phyloP scores from a whole-genome alignment of 2,113 vertebrate species.

The Corvus cornix region DNA sequence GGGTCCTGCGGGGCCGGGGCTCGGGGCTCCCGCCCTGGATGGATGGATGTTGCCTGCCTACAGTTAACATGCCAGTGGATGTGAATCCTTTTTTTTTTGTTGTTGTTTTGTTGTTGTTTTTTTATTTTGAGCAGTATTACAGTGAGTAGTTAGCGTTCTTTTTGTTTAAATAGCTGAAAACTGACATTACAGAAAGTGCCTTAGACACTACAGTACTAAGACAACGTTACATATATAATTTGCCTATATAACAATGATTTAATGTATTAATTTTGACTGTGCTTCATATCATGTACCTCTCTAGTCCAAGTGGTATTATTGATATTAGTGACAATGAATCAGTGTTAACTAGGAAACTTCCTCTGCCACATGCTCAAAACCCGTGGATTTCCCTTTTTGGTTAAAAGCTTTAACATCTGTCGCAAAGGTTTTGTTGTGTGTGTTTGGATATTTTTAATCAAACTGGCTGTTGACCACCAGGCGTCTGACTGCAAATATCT shows the following conservation, averaged over 20 bases:
- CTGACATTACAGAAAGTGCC: conserved; percentile 92
- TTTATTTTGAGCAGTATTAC: conserved; percentile 73
- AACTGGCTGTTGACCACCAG: conserved; percentile 91
- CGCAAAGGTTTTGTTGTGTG: conserved; percentile 77
- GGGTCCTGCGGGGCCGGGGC: background rate
- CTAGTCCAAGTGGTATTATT: conserved; percentile 76
- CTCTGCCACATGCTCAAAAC: conserved; percentile 73
- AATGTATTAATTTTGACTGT: conserved; percentile 79
- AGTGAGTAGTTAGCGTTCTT: conserved; percentile 67
- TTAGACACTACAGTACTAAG: conserved; percentile 97
- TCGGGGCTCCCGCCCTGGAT: background rate
- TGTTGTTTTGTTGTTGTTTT: background rate
- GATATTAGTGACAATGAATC: conserved; percentile 79
- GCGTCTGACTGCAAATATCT: conserved; percentile 85
- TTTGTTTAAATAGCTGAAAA: conserved; percentile 74
- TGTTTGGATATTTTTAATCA: conserved; percentile 76
- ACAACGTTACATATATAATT: conserved; percentile 81
- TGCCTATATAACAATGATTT: conserved; percentile 78
- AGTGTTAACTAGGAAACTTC: conserved; percentile 80
- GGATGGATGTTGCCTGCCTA: conserved; percentile 55
- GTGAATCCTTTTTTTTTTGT: conserved; percentile 45
- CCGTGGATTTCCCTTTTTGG: conserved; percentile 77
- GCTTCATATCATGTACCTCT: conserved; percentile 81
- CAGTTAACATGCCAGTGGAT: conserved; percentile 71
- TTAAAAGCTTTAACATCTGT: conserved; percentile 93